Conservation (phyloP, 2,113 vertebrate genomes). For the Helogale parvula region DNA sequence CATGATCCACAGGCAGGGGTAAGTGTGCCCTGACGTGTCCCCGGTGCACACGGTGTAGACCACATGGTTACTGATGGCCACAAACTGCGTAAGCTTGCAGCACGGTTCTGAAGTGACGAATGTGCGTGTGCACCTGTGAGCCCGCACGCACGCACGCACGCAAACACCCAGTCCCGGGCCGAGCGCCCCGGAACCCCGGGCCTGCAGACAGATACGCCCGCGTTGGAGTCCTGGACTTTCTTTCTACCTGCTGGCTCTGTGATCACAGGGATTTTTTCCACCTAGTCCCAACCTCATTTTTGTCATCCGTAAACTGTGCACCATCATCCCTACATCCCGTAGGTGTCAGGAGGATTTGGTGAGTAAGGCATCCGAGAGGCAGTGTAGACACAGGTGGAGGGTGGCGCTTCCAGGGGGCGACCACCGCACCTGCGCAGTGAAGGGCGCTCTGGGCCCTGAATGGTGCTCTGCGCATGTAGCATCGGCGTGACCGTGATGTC, state of each 20-base stretch:
- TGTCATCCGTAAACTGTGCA: background rate
- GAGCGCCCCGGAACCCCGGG: rapidly evolving
- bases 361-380: background rate
- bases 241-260: background rate
- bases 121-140: too few relatives aligned
- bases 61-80: rapidly evolving
- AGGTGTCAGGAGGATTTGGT: background rate
- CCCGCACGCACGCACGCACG: rapidly evolving
- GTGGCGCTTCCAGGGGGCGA: rapidly evolving
- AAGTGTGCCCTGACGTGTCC: rapidly evolving
- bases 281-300: background rate
- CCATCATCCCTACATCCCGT: rapidly evolving
- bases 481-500: rapidly evolving
- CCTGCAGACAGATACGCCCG: background rate
- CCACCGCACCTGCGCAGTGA: background rate
- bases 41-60: rapidly evolving
- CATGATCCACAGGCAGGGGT: rapidly evolving
- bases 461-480: background rate
- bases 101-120: background rate
- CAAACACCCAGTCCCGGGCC: background rate
- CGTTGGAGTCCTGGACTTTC: background rate
- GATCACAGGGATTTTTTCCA: background rate
- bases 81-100: background rate
- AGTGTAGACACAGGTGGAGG: background rate
- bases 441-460: background rate